phyloP scores from a whole-genome alignment of 23 tunicate genomes.

The Trididemnum nubilum region DNA sequence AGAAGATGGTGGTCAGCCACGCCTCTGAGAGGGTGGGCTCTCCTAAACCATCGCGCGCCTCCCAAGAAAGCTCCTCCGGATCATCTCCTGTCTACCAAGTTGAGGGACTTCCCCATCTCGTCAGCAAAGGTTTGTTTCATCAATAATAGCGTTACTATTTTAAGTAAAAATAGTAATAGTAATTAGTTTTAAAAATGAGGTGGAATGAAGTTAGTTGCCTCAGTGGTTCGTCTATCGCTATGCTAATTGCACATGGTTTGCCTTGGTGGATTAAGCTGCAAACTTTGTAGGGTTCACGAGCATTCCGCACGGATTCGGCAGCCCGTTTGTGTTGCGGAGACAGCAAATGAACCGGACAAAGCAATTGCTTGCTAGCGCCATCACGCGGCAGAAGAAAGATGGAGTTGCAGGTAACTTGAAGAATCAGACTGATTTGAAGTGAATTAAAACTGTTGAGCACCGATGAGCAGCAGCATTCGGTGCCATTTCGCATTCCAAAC shows the following conservation, averaged over 20 bases:
- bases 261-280: too few species aligned
- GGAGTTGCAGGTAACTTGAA: not conserved
- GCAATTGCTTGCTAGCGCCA: conserved; percentile 35
- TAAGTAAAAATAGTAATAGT: not conserved
- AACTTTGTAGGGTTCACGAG: conserved; percentile 58
- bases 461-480: too few species aligned
- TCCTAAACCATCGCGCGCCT: not conserved
- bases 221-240: too few species aligned
- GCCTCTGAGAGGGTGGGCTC: not conserved
- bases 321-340: conserved; percentile 44
- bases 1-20: not conserved
- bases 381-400: not conserved
- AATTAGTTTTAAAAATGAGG: too few species aligned
- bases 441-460: too few species aligned
- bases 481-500: too few species aligned
- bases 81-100: conserved; percentile 36
- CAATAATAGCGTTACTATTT: not conserved
- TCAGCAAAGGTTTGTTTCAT: conserved; percentile 35
- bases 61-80: not conserved
- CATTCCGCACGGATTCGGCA: conserved; percentile 53
- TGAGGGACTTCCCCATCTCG: conserved; percentile 50
- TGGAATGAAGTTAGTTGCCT: too few species aligned
- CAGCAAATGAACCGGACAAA: conserved; percentile 44
- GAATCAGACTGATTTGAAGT: not conserved
- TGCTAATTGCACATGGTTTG: too few species aligned